Evolutionary conservation across 2,888 invertebrate species (phyloP), one percentile per base, ranked within the genome.

Genomic region (Linyphia triangularis): DNA sequence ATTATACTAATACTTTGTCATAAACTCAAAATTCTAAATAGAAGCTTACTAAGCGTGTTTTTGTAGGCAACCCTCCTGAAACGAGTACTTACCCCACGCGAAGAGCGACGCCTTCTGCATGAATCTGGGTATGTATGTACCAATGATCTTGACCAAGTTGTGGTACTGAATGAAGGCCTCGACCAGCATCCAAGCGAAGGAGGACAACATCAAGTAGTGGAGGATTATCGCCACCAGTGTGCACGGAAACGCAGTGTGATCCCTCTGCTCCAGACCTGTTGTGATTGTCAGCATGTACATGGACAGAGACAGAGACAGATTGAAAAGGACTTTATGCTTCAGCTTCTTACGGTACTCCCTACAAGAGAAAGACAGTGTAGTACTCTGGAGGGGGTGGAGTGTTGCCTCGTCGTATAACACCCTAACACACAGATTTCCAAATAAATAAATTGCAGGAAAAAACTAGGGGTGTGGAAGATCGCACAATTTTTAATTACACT

Each of bases 161-260:
- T 95, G 94, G 92, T 95, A 96, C 92, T 95, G 95, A 82, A 95
- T 92, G 72, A 95, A 92, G 1, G 95, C 95, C 82, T 95, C 95
- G 82, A 96, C 95, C 26, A 95, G 92, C 95, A 96, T 96, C 96
- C 96, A 96, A 91, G 94, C 94, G 91, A 96, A 96, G 89, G 95
- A 94, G 1, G 95, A 94, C 67, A 96, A 92, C 43, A 96, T 94
- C 22, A 95, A 94, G 92, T 95, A 96, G 91, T 96, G 96, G 57
- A 96, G 92, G 5, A 94, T 90, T 7, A 95, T 94, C 3, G 95
- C 95, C n/a, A 95, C 92, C n/a, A 93, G 91, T 59, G 95, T 93
- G 91, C 96, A 96, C 43, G 93, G 90, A n/a, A n/a, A n/a, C n/a
- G n/a, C n/a, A n/a, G n/a, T n/a, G n/a, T n/a, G n/a, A n/a, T n/a